A percentile compares a stretch with the other conserved stretches of the same genome.
Conservation (phyloP, 2,888 invertebrate genomes). For the Cosmopolites sordidus region DNA sequence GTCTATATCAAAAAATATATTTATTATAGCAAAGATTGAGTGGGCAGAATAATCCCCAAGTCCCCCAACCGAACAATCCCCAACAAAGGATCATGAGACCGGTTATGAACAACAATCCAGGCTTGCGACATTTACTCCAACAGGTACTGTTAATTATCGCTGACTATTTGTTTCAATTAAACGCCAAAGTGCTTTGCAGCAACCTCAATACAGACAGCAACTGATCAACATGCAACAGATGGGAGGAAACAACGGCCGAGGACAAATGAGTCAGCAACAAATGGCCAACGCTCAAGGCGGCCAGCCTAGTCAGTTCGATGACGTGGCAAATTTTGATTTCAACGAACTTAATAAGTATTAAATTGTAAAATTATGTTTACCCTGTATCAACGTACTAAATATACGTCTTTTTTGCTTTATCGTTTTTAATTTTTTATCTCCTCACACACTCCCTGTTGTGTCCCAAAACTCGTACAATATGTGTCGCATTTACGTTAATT, state of each 20-base stretch:
- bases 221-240: constrained; percentile 56
- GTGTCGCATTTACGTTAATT: too few relatives aligned
- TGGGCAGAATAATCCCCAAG: constrained; percentile 39
- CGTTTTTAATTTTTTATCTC: too few relatives aligned
- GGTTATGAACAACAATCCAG: constrained; percentile 70
- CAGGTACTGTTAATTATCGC: constrained; percentile 53
- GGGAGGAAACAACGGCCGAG: constrained; percentile 50
- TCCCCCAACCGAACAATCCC: constrained; percentile 26
- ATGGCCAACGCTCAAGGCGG: constrained; percentile 46
- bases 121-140: constrained; percentile 73
- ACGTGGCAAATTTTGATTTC: constrained; percentile 43
- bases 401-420: too few relatives aligned
- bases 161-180: neutral
- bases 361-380: neutral
- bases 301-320: constrained; percentile 40
- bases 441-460: too few relatives aligned
- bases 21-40: constrained; percentile 44
- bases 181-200: constrained; percentile 43
- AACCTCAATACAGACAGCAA: constrained; percentile 67
- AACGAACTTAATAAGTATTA: constrained; percentile 20
- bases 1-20: too few relatives aligned
- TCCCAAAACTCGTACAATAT: too few relatives aligned
- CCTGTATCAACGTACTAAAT: too few relatives aligned
- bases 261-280: constrained; percentile 48
- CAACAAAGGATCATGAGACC: constrained; percentile 69